Evolutionary conservation across 2,797 vertebrate species (phyloP), one percentile per base, ranked within the genome.

Genomic region (Alexandromys oeconomus): DNA sequence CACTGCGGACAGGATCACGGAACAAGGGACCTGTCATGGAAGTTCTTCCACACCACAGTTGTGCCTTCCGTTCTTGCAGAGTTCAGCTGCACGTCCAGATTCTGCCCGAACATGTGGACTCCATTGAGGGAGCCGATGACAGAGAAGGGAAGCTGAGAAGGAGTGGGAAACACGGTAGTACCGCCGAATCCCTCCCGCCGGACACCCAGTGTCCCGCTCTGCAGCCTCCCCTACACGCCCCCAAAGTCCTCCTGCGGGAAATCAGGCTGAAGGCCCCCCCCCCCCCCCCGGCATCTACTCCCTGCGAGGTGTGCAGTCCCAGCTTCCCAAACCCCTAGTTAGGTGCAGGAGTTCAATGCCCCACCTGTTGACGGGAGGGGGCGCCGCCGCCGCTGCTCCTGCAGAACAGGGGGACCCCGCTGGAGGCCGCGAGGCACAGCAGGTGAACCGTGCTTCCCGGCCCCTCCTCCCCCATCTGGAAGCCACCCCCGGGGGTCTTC

Each of bases 41-140:
- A 99, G 21, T 99, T 99, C 92, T 98, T 99, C 99, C 99, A 99
- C 89, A 99, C 98, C 97, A 99, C 99, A 2, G 97, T 98, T 6
- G 99, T 99, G 40, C 99, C 99, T 46, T 99, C 98, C 0, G 99
- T 99, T 97, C 98, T 98, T 46, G 99, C 99, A 93, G 98, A 98
- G 81, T 98, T 98, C 97, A 99, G 92, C 51, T 98, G 94, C 1
- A 98, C 99, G 21, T 98, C 99, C 93, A 99, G 99, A 48, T 99
- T 99, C 3, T 98, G 98, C 14, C 99, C 99, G n/a, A 99, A 99
- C 99, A 99, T 99, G 98, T 99, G 99, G 6, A 99, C 99, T 2
- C 99, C 99, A 29, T 99, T 99, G 71, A 99, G 98, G 17, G 99
- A 99, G 74, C 99, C 99, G 69, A 99, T 99, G 95, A 99, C 98